These are phyloP conservation scores for Tachypleus tridentatus DNA, from an alignment of 1,140 invertebrate species.

Conservation along the genomic window DNA sequence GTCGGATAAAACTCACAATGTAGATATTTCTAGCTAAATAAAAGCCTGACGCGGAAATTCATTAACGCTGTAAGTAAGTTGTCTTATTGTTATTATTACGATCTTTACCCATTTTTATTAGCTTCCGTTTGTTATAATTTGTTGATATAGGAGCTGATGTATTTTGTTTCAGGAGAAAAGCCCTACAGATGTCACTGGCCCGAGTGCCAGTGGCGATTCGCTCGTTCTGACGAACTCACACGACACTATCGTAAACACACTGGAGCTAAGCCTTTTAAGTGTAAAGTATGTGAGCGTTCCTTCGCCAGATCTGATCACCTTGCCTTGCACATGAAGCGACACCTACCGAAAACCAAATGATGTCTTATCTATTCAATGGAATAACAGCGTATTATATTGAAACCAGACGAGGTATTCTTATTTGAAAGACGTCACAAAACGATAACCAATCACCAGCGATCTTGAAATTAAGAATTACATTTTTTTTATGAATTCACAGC, in stretches of 20 bases:
- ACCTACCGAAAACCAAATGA: conserved; percentile 55
- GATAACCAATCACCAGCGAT: no score
- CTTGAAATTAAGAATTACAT: no score
- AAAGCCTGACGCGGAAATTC: no score
- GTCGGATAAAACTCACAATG: no score
- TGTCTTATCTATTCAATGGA: conserved; percentile 26
- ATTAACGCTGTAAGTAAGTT: no score
- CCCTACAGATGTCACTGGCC: conserved; percentile 92
- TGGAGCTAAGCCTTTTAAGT: conserved; percentile 94
- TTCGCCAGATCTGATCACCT: conserved; percentile 71
- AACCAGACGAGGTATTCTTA: no score
- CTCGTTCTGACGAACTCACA: conserved; percentile 89
- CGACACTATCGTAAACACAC: conserved; percentile 94
- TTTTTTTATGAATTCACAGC: no score
- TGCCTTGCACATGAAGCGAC: conserved; percentile 93
- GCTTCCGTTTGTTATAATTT: conserved; percentile 1
- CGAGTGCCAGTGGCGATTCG: conserved; percentile 91
- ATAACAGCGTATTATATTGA: no score
- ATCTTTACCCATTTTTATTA: neutral
- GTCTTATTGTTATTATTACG: no score
- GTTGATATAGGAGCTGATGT: neutral
- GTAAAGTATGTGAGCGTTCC: conserved; percentile 79
- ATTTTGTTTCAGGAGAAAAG: conserved; percentile 72
- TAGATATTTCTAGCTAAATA: no score
- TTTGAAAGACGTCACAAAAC: no score